phyloP scores from a whole-genome alignment of 2,888 invertebrate genomes.

The Phengaris alcon region DNA sequence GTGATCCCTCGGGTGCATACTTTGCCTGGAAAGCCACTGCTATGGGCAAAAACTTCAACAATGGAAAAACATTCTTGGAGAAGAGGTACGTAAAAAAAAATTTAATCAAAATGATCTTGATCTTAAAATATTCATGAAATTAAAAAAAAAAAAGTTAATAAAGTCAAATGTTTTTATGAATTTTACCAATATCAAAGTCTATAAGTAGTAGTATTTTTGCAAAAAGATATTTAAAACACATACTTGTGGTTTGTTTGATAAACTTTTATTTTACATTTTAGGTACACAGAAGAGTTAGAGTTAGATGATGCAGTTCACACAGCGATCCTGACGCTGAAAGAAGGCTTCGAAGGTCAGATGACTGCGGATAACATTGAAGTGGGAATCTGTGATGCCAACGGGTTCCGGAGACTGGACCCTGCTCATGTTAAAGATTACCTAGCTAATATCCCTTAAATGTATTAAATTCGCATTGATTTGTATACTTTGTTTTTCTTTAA shows the following conservation, averaged over 20 bases:
- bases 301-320: conserved; percentile 99
- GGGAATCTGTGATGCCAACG: conserved; percentile 94
- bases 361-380: conserved; percentile 99
- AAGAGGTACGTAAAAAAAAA: too few relatives aligned
- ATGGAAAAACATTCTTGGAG: conserved; percentile 98
- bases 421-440: conserved; percentile 98
- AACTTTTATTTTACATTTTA: conserved; percentile 53
- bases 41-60: conserved; percentile 98
- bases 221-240: too few relatives aligned
- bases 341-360: conserved; percentile 99
- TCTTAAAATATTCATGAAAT: too few relatives aligned
- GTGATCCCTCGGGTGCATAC: conserved; percentile 99
- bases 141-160: too few relatives aligned
- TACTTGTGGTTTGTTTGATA: not conserved
- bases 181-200: too few relatives aligned
- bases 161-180: too few relatives aligned
- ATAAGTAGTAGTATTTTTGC: too few relatives aligned
- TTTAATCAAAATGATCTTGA: not conserved
- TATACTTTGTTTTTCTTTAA: conserved; percentile 33
- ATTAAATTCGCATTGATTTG: conserved; percentile 42
- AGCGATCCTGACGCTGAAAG: conserved; percentile 97
- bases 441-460: conserved; percentile 86
- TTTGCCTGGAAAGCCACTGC: conserved; percentile 99
- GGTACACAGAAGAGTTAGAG: conserved; percentile 96
- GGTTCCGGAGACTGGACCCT: conserved; percentile 94